Base-by-base conservation (phyloP, 2,797 vertebrate genomes). In the Nannoperca obscura region DNA sequence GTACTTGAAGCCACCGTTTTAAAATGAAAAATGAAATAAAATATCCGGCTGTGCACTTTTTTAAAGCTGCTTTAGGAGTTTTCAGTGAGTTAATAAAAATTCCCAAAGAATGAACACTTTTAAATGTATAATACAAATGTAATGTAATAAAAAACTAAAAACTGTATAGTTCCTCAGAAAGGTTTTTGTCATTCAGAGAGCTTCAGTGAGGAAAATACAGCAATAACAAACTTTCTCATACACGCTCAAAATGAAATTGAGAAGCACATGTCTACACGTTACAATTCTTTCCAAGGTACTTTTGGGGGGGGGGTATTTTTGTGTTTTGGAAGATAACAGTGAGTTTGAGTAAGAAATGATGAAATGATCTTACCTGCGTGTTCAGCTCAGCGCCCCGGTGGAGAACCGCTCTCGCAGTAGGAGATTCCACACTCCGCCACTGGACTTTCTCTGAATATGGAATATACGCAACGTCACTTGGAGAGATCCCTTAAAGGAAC, bases 401-500 rank as follows among this genome's bases (percentile, higher is more conserved):
- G 71, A 80, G 74, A 84, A 73, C n/a, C 55, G 61, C 76, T 80
- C 78, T 88, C 38, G 49, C 80, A 64, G 85, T 58, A 78, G 87
- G 88, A 91, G 85, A 88, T 85, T 86, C 92, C 90, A 89, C 80
- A 17, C 86, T 89, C 85, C 78, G 70, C 89, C 86, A 71, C 87
- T 91, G 90, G 90, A 93, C 86, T 76, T 86, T 83, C 84, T 90
- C 64, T 92, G 77, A 85, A 90, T 87, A 84, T 89, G 92, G 91
- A 93, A 93, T 89, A 86, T 72, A 82, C 69, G 69, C 81, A 79
- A 80, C 78, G 80, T 93, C 86, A 93, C 85, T 82, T 87, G 89
- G 88, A 91, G 86, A 62, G 72, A 86, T 88, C 83, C 85, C 87
- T 93, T 92, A 93, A 93, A 93, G 93, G 71, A 86, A 90, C 90